Evolutionary conservation across 2,113 vertebrate species (phyloP).

Genomic region (Etia nguti): DNA sequence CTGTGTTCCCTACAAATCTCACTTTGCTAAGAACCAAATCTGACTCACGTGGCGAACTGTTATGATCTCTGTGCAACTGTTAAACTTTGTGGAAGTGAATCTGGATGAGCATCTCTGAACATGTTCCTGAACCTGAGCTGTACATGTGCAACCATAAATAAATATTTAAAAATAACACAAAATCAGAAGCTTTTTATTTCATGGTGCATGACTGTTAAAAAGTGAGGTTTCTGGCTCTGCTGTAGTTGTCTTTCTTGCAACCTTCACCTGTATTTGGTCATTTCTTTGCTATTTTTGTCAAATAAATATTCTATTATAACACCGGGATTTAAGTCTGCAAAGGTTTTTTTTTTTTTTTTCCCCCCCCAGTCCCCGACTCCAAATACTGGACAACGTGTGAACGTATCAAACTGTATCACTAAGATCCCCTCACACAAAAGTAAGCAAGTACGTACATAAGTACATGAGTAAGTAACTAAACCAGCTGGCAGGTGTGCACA

Average conservation of each 20-base stretch:
- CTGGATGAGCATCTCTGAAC: background rate
- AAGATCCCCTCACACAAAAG: background rate
- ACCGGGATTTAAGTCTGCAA: background rate
- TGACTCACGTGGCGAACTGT: background rate
- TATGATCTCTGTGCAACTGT: background rate
- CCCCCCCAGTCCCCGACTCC: background rate
- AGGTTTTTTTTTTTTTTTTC: background rate
- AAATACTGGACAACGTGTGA: background rate
- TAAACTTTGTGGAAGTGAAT: background rate
- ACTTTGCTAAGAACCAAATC: background rate
- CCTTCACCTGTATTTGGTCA: background rate
- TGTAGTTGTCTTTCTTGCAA: background rate
- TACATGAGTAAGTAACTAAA: background rate
- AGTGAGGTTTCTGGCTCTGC: background rate
- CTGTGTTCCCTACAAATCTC: background rate
- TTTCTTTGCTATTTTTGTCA: slow-evolving; percentile 26
- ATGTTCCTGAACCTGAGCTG: slow-evolving; percentile 1
- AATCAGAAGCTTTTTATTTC: background rate
- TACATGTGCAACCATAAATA: background rate
- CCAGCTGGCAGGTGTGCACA: background rate
- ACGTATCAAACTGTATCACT: background rate
- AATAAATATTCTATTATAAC: slow-evolving; percentile 63
- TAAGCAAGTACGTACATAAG: background rate
- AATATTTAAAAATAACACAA: background rate
- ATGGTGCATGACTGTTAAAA: background rate